These are phyloP conservation scores for Ophion obscuratus DNA, from an alignment of 2,888 invertebrate genomes.

Conservation along the genomic window DNA sequence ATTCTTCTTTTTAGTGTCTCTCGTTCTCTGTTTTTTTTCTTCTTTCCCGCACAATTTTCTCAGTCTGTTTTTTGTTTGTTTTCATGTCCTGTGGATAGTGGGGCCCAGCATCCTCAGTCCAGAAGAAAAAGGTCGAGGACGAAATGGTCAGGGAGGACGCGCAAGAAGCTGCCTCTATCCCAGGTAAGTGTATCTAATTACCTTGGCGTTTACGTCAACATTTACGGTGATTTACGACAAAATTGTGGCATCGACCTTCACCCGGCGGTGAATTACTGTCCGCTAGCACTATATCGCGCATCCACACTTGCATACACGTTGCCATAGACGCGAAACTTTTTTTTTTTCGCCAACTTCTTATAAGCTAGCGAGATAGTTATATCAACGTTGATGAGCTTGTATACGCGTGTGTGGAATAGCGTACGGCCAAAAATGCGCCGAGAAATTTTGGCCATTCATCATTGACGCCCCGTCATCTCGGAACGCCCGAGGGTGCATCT, in stretches of 20 bases:
- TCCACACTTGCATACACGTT: conserved; percentile 2
- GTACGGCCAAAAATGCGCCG: conserved; percentile 75
- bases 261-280: conserved; percentile 62
- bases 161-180: conserved; percentile 75
- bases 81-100: conserved; percentile 31
- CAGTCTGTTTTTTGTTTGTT: conserved; percentile 46
- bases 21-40: conserved; percentile 58
- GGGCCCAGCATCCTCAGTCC: conserved; percentile 45
- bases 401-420: conserved; percentile 7
- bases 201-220: conserved; percentile 83
- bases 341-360: conserved; percentile 42
- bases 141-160: conserved; percentile 67
- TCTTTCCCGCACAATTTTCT: conserved; percentile 42
- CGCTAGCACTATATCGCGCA: neutral
- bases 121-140: conserved; percentile 70
- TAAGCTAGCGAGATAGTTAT: conserved; percentile 36
- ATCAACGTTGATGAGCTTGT: conserved; percentile 65
- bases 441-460: conserved; percentile 83
- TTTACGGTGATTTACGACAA: conserved; percentile 83
- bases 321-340: conserved; percentile 66
- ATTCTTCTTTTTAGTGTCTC: conserved; percentile 40
- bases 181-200: conserved; percentile 83
- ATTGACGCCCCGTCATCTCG: conserved; percentile 73
- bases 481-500: conserved; percentile 76
- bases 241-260: conserved; percentile 83